These are phyloP conservation scores for Macrobrachium rosenbergii DNA, from an alignment of 1,140 invertebrate species.

Conservation along the genomic window DNA sequence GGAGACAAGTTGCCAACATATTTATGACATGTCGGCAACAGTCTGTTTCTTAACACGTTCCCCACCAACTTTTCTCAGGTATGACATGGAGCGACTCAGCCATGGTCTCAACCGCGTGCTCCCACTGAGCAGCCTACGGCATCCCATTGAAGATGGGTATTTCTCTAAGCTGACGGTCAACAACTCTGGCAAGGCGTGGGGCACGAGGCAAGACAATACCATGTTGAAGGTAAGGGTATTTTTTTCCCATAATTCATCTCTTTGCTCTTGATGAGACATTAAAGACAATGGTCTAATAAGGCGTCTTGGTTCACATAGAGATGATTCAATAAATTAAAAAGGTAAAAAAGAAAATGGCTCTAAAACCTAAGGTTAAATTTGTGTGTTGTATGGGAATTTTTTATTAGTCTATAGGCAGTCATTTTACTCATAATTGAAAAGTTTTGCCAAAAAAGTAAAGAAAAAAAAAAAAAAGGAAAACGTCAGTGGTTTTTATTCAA, in stretches of 20 bases:
- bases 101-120: constrained; percentile 57
- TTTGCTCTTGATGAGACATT: too few relatives aligned
- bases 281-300: too few relatives aligned
- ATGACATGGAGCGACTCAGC: constrained; percentile 66
- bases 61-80: constrained; percentile 26
- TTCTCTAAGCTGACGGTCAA: constrained; percentile 55
- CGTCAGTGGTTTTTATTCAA: too few relatives aligned
- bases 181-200: constrained; percentile 40
- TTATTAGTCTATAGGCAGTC: neutral
- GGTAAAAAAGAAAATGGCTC: too few relatives aligned
- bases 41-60: neutral
- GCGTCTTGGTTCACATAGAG: too few relatives aligned
- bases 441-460: too few relatives aligned
- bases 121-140: constrained; percentile 36
- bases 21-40: neutral
- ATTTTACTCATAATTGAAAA: too few relatives aligned
- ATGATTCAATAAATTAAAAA: too few relatives aligned
- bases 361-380: too few relatives aligned
- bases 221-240: constrained; percentile 19
- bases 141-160: constrained; percentile 34
- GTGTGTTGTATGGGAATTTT: neutral
- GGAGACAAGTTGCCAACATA: neutral
- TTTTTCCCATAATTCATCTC: too few relatives aligned
- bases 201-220: constrained; percentile 39
- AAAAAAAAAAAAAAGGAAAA: too few relatives aligned